Evolutionary conservation across 2,888 invertebrate species (phyloP).

Genomic region (Eulithis prunata): DNA sequence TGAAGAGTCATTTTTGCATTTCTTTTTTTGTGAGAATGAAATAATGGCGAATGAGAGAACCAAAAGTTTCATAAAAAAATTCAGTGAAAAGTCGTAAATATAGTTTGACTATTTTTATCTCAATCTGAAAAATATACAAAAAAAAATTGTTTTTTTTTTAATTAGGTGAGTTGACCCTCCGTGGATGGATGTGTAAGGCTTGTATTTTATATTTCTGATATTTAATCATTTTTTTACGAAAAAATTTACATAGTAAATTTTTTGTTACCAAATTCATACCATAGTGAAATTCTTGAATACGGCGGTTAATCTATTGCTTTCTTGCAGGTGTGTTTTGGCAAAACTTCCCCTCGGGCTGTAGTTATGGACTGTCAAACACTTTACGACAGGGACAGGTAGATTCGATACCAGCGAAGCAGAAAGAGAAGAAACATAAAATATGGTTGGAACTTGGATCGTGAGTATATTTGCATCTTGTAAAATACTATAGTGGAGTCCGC

Average conservation of each 20-base stretch:
- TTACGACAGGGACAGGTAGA: slow-evolving; percentile 42
- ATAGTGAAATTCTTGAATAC: neutral
- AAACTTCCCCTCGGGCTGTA: slow-evolving; percentile 37
- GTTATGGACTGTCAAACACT: slow-evolving; percentile 40
- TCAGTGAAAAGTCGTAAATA: no score
- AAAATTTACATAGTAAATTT: no score
- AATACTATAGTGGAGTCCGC: neutral
- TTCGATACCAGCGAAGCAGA: slow-evolving; percentile 36
- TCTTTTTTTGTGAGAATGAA: neutral
- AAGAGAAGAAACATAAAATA: slow-evolving; percentile 54
- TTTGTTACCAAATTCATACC: no score
- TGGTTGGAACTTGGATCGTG: slow-evolving; percentile 37
- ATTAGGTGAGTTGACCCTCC: no score
- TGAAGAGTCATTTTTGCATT: neutral
- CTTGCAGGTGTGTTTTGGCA: slow-evolving; percentile 4
- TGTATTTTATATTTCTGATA: no score
- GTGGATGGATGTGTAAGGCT: no score
- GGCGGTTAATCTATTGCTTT: slow-evolving; percentile 11
- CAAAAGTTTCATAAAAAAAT: no score
- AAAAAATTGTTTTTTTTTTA: no score
- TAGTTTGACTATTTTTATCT: no score
- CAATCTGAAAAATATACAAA: no score
- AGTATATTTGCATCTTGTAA: neutral
- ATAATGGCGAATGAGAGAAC: no score
- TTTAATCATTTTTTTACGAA: no score